Evolutionary conservation across 1,140 invertebrate species (phyloP).

Genomic region (Polypedilum pembai): DNA sequence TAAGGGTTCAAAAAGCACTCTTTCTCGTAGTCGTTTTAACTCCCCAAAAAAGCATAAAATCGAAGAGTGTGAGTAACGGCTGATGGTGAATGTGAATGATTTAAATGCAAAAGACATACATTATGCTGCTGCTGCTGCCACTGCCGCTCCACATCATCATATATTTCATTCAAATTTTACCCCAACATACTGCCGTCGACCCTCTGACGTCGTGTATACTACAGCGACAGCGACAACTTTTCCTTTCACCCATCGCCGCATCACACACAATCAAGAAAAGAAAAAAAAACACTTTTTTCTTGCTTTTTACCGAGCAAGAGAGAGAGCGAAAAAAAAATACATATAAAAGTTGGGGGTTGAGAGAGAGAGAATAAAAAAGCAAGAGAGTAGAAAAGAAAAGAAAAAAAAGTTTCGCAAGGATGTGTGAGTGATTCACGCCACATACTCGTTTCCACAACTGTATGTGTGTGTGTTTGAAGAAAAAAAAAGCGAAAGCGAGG

Average conservation of each 20-base stretch:
- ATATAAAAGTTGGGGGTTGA: no score
- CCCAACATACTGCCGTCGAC: no score
- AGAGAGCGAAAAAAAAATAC: no score
- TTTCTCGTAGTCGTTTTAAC: no score
- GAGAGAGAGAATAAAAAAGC: no score
- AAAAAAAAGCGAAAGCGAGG: background rate
- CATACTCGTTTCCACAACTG: background rate
- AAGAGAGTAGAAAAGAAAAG: no score
- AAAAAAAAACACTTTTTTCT: background rate
- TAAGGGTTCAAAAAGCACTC: background rate
- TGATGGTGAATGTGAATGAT: background rate
- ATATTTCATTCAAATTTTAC: no score
- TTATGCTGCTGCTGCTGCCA: background rate
- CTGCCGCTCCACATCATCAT: background rate
- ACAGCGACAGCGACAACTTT: no score
- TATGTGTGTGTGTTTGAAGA: background rate
- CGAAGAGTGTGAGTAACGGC: no score
- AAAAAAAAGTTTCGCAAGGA: no score
- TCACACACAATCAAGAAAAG: background rate
- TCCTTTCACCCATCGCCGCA: background rate
- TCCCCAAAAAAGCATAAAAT: no score
- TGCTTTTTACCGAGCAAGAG: background rate
- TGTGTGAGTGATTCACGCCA: background rate
- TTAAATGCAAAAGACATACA: slow-evolving; percentile 9
- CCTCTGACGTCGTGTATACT: no score